These are phyloP conservation scores for Gadus chalcogrammus DNA, from an alignment of 2,113 vertebrate genomes.

Conservation along the genomic window DNA sequence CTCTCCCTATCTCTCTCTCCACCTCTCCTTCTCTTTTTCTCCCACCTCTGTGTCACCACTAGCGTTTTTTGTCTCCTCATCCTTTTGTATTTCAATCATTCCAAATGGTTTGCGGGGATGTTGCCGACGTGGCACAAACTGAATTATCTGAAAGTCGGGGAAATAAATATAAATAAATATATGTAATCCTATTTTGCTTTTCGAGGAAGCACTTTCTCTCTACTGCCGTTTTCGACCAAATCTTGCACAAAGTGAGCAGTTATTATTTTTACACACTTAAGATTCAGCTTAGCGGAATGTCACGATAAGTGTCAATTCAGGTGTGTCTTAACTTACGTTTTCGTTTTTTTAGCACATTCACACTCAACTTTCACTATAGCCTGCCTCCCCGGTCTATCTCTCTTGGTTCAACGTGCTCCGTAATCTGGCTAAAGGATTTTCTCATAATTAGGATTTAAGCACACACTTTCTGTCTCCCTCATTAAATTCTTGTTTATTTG, in stretches of 20 bases:
- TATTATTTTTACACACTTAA: background rate
- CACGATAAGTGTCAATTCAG: too few relatives aligned
- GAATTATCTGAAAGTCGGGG: too few relatives aligned
- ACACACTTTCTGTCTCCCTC: constrained; percentile 13
- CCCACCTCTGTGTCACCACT: background rate
- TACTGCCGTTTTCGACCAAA: background rate
- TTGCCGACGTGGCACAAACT: too few relatives aligned
- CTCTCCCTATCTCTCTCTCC: constrained; percentile 10
- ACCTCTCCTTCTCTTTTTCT: background rate
- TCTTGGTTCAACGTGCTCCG: background rate
- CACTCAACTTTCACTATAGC: background rate
- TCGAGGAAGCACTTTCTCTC: too few relatives aligned
- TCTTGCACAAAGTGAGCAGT: background rate
- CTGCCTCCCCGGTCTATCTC: background rate
- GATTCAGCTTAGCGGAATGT: background rate
- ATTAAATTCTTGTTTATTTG: constrained; percentile 54
- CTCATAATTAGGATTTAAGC: constrained; percentile 11
- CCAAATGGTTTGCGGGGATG: too few relatives aligned
- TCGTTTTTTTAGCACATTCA: too few relatives aligned
- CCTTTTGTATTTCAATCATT: too few relatives aligned
- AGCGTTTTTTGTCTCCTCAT: too few relatives aligned
- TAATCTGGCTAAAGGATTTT: background rate
- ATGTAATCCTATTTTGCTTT: too few relatives aligned
- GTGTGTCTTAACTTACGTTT: too few relatives aligned
- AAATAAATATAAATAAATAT: too few relatives aligned